Evolutionary conservation across 2,797 vertebrate genomes (phyloP).

Genomic region (Xyrichtys novacula): DNA sequence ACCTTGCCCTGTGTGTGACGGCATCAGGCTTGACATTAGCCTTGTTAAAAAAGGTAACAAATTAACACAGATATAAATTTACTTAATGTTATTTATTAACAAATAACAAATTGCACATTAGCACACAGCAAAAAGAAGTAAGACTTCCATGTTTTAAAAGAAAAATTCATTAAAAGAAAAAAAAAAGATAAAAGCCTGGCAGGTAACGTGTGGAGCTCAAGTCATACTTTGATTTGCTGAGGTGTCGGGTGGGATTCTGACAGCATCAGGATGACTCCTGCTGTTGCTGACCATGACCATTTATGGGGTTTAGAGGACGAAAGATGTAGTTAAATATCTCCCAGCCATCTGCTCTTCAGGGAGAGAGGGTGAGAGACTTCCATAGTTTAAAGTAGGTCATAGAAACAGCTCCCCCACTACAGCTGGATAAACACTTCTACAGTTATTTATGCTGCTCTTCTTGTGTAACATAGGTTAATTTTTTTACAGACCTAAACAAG

Average conservation of each 20-base stretch:
- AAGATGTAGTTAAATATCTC: slow-evolving; percentile 34
- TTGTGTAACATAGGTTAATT: background rate
- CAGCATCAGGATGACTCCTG: slow-evolving; percentile 37
- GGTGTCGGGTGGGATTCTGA: slow-evolving; percentile 16
- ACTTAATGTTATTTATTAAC: no score
- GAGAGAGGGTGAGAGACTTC: background rate
- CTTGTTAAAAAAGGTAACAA: no score
- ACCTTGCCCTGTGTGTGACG: no score
- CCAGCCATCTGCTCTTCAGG: slow-evolving; percentile 23
- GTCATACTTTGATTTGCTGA: slow-evolving; percentile 13
- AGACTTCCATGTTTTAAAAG: no score
- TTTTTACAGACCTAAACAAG: background rate
- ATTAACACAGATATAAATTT: no score
- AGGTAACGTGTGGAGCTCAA: slow-evolving; percentile 11
- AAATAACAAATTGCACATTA: no score
- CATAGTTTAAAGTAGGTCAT: slow-evolving; percentile 29
- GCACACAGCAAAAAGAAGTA: background rate
- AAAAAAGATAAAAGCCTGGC: slow-evolving; percentile 2
- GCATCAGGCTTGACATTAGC: no score
- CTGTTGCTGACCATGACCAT: slow-evolving; percentile 49
- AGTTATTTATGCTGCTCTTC: background rate
- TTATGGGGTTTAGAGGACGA: slow-evolving; percentile 38
- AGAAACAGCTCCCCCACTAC: background rate
- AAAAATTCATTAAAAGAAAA: no score
- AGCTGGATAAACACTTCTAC: slow-evolving; percentile 10